Percentiles rank a stretch among this genome's conserved stretches.
Conservation (phyloP, 2,113 vertebrate species). For the Setophaga kirtlandii region DNA sequence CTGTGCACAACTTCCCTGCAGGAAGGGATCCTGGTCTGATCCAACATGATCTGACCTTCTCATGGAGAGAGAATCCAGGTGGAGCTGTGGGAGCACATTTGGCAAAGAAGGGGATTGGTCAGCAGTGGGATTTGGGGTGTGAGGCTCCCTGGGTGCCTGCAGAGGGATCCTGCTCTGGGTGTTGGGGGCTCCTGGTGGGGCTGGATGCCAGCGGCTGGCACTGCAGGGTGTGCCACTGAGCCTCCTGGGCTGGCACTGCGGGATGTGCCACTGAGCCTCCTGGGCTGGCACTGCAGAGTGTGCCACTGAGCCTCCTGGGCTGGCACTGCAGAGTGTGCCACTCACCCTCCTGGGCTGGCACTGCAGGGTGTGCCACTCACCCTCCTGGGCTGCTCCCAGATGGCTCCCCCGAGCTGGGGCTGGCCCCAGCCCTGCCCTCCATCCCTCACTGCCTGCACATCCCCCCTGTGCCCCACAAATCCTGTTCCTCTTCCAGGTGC, state of each 20-base stretch:
- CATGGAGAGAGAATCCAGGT: neutral
- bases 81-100: neutral
- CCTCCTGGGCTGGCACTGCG: too few species aligned
- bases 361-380: too few species aligned
- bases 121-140: neutral
- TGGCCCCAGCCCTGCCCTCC: neutral
- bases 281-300: too few species aligned
- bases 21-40: neutral
- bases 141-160: neutral
- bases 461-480: fast-evolving
- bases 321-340: too few species aligned
- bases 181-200: neutral
- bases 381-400: too few species aligned
- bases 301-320: too few species aligned
- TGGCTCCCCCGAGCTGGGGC: too few species aligned
- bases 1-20: too few species aligned
- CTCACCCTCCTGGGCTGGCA: too few species aligned
- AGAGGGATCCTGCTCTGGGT: too few species aligned
- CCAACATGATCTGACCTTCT: neutral
- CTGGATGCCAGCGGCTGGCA: neutral
- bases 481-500: neutral
- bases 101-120: fast-evolving
- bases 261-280: neutral
- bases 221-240: neutral
- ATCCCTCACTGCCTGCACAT: neutral